Percentiles rank a stretch among this genome's conserved stretches.
Conservation (phyloP, 2,797 vertebrate genomes). For the Hypotaenidia okinawae region DNA sequence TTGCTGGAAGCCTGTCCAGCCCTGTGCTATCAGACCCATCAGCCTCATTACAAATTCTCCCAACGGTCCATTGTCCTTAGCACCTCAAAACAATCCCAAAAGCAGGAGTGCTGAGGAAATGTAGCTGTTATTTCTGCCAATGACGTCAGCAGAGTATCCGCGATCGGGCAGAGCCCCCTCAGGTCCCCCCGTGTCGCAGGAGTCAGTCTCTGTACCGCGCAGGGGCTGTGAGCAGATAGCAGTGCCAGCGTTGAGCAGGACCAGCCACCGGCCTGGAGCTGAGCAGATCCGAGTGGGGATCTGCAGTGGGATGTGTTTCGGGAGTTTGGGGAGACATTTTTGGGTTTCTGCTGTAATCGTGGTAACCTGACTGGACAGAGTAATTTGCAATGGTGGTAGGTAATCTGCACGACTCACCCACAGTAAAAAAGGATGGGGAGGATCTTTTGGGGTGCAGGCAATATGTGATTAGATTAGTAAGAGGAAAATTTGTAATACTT, state of each 20-base stretch:
- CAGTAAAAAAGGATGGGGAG: not conserved
- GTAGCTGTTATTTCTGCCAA: not conserved
- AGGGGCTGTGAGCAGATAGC: not conserved
- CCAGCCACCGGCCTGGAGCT: not conserved
- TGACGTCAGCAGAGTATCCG: slow-evolving; percentile 21
- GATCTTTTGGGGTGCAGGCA: not conserved
- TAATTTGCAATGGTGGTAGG: not conserved
- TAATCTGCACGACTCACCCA: not conserved
- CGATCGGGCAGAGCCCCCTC: not conserved
- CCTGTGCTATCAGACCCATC: fast-evolving
- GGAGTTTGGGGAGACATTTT: slow-evolving; percentile 45
- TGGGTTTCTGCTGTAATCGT: not conserved
- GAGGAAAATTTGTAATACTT: not conserved
- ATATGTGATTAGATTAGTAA: not conserved
- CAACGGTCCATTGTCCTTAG: fast-evolving
- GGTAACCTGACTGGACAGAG: not conserved
- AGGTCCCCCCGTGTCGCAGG: not conserved
- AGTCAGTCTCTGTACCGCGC: not conserved
- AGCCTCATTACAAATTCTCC: fast-evolving
- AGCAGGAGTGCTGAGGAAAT: not conserved
- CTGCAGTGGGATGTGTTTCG: fast-evolving
- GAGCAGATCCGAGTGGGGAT: fast-evolving
- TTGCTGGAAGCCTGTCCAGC: not conserved
- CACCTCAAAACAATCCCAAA: not conserved
- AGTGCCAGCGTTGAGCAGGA: not conserved